phyloP scores from a whole-genome alignment of 2,888 invertebrate genomes.

The Acrocera orbiculus region DNA sequence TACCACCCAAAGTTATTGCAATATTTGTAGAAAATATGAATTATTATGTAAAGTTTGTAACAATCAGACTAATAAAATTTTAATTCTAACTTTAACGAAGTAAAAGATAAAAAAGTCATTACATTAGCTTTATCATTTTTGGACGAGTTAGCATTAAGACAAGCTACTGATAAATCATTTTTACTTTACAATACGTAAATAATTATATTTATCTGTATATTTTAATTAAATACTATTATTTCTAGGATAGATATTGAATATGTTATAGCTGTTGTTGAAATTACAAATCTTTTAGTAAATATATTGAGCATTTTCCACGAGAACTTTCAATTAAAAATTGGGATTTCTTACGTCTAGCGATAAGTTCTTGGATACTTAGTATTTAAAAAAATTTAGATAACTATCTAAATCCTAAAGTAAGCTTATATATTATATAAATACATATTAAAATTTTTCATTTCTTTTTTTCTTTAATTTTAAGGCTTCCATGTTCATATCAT shows the following conservation, averaged over 20 bases:
- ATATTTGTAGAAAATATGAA: conserved; percentile 4
- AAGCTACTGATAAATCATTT: conserved; percentile 21
- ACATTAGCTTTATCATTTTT: conserved; percentile 19
- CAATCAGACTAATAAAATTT: conserved; percentile 24
- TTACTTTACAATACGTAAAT: conserved; percentile 35
- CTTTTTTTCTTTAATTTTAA: conserved; percentile 9
- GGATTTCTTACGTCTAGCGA: conserved; percentile 55
- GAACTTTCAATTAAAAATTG: conserved; percentile 36
- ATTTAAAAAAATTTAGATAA: conserved; percentile 29
- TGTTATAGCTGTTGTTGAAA: conserved; percentile 22
- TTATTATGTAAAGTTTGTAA: conserved; percentile 5
- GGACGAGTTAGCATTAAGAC: conserved; percentile 23
- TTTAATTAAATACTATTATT: not conserved
- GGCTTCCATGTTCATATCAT: conserved; percentile 34
- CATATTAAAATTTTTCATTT: conserved; percentile 4
- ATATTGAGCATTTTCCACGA: conserved; percentile 20
- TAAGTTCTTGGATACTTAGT: conserved; percentile 47
- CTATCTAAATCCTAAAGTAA: conserved; percentile 38
- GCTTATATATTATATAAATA: conserved; percentile 4
- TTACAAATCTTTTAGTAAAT: conserved; percentile 23
- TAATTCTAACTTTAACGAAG: conserved; percentile 17
- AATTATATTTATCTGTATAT: conserved; percentile 8
- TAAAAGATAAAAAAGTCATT: conserved; percentile 22
- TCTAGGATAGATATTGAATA: conserved; percentile 18
- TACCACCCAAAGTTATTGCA: conserved; percentile 15